Evolutionary conservation across 2,113 vertebrate species (phyloP), one percentile per base, ranked within the genome.

Genomic region (Thalassoma bifasciatum): DNA sequence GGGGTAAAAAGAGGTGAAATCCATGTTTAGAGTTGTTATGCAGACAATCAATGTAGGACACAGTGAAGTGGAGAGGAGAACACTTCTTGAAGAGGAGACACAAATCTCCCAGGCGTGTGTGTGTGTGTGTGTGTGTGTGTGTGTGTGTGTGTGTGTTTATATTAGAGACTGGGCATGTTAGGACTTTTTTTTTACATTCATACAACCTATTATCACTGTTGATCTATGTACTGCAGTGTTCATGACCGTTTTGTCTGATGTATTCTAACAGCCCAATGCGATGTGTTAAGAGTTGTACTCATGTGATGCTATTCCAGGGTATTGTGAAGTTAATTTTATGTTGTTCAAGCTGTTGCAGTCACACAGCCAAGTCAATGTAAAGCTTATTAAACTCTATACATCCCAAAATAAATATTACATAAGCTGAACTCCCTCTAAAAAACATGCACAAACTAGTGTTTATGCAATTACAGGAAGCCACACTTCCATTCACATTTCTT

Each of bases 41-140:
- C 71, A 49, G 63, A 71, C 78, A 81, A 69, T 72, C 75, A 73
- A 54, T 79, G 57, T 69, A 58, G 66, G 68, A 67, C 71, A 65
- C 49, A 62, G 36, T 47, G 17, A 73, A 68, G 61, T 72, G 47
- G 22, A 78, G 66, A 60, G 64, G 12, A 67, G 47, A 21, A 30
- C 36, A 61, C 40, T 34, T 52, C n/a, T 36, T 50, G 46, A 67
- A 75, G 58, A 81, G 57, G 74, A 83, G 58, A 60, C 22, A 52
- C n/a, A 81, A 59, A 73, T 65, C 51, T 66, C 49, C 49, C 57
- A 44, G 21, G 59, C 19, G 51, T 34, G 21, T 64, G 54, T 37
- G 52, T 44, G 23, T 22, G 10, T 44, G 42, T 23, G 19, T 21
- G 9, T 24, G 65, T 72, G 50, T 49, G 40, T 47, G 40, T 46